Conservation (phyloP, 2,113 vertebrate species). For the Tringa solitaria region DNA sequence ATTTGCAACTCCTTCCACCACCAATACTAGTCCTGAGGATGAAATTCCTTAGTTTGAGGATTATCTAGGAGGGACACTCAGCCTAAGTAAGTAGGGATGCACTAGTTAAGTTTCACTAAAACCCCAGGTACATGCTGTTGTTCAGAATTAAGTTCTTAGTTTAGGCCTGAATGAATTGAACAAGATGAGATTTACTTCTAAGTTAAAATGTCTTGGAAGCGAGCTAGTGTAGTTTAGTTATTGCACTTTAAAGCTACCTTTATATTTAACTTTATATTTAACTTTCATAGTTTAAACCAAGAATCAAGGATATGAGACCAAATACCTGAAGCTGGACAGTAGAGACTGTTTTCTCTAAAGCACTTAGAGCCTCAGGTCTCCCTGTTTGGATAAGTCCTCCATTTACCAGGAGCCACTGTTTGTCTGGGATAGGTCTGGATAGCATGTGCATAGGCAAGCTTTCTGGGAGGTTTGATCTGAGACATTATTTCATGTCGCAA, state of each 20-base stretch:
- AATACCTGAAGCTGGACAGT: background rate
- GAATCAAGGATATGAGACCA: background rate
- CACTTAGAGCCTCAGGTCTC: background rate
- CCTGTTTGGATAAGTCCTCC: background rate
- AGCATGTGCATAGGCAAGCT: background rate
- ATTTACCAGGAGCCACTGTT: background rate
- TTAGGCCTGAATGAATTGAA: background rate
- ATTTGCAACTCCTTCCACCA: background rate
- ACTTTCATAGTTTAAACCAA: background rate
- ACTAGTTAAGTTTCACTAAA: background rate
- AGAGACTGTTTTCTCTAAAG: background rate
- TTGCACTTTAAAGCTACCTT: background rate
- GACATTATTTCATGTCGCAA: background rate
- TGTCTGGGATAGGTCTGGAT: background rate
- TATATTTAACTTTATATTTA: constrained; percentile 6
- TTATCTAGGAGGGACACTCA: background rate
- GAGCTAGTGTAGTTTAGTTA: background rate
- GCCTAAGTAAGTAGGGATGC: background rate
- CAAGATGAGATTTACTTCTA: background rate
- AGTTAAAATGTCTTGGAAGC: background rate
- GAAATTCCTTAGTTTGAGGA: background rate
- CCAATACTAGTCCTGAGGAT: background rate
- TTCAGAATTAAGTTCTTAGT: background rate
- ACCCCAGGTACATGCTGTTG: background rate
- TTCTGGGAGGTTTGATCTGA: background rate